phyloP scores from a whole-genome alignment of 2,888 invertebrate genomes.

The Phortica magna region DNA sequence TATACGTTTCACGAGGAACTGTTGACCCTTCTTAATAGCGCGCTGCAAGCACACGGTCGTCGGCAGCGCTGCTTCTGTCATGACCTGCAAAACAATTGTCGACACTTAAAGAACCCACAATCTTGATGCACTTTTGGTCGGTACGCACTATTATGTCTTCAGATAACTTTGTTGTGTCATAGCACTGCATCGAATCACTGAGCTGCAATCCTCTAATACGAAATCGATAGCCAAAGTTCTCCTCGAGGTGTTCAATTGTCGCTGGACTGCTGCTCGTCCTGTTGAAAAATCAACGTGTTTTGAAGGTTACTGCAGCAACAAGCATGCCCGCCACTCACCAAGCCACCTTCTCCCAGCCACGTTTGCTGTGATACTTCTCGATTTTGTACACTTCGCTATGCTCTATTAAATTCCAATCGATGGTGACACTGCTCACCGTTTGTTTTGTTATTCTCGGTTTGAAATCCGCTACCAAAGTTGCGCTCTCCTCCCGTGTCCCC shows the following conservation, averaged over 20 bases:
- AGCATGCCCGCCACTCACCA: conserved; percentile 60
- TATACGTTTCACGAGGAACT: conserved; percentile 75
- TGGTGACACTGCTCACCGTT: conserved; percentile 67
- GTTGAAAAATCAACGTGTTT: background rate
- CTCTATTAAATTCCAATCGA: conserved; percentile 68
- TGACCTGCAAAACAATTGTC: conserved; percentile 57
- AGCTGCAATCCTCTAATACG: conserved; percentile 70
- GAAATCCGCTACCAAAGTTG: conserved; percentile 54
- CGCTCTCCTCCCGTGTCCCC: background rate
- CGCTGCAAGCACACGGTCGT: conserved; percentile 72
- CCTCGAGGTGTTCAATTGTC: conserved; percentile 68
- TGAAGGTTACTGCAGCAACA: background rate
- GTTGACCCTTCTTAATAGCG: conserved; percentile 75
- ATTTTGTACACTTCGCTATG: conserved; percentile 73
- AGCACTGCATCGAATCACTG: conserved; percentile 51
- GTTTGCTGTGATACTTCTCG: conserved; percentile 67
- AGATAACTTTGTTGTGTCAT: conserved; percentile 62
- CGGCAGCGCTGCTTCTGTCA: conserved; percentile 69
- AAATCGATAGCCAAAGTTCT: conserved; percentile 74
- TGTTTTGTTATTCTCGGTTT: conserved; percentile 64
- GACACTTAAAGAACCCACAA: background rate
- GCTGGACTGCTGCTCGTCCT: conserved; percentile 58
- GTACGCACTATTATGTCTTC: conserved; percentile 67
- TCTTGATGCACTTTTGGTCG: background rate
- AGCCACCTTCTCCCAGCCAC: conserved; percentile 72